Base-by-base conservation (phyloP, 2,797 vertebrate species). In the Loris lydekkerianus region DNA sequence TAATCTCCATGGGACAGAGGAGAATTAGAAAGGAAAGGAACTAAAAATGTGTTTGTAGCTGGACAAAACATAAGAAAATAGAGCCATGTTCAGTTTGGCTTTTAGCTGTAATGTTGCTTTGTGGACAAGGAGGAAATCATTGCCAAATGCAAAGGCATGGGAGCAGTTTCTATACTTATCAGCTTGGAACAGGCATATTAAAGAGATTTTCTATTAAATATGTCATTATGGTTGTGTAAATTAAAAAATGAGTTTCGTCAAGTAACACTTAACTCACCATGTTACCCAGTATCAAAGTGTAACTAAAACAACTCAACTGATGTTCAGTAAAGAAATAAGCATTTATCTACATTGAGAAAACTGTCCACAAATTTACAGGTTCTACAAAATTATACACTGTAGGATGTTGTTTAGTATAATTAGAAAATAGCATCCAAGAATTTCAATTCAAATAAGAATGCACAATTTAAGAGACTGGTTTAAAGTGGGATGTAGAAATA, bases 201-300 rank as follows among this genome's bases (percentile, higher is more conserved):
- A 87, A 81, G 13, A 91, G 70, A 89, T 60, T 98, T 97, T 95
- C 73, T n/a, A 63, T 53, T 43, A 95, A 96, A 93, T 76, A 84
- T 83, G 17, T 60, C 34, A 75, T 69, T 96, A 70, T 91, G 76
- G 78, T 95, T 89, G 34, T 93, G 94, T 97, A 97, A 95, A 1
- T 46, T n/a, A n/a, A 73, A 87, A 58, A 93, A 89, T 20, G 87
- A 87, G 49, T 95, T 96, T 93, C 78, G 60, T 63, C 95, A 31
- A 15, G 25, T 23, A 97, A 86, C 89, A 40, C n/a, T 90, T 11
- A n/a, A 89, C 27, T 86, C 2, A 43, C 20, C 65, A 27, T 60
- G 60, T 1, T 29, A 89, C 93, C 25, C 88, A 78, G 97, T 90
- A 91, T 96, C 87, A n/a, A 94, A 34, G 49, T 96, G 10, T 77